Base-by-base conservation (phyloP, 2,888 invertebrate species). In the Capitulum mitella region DNA sequence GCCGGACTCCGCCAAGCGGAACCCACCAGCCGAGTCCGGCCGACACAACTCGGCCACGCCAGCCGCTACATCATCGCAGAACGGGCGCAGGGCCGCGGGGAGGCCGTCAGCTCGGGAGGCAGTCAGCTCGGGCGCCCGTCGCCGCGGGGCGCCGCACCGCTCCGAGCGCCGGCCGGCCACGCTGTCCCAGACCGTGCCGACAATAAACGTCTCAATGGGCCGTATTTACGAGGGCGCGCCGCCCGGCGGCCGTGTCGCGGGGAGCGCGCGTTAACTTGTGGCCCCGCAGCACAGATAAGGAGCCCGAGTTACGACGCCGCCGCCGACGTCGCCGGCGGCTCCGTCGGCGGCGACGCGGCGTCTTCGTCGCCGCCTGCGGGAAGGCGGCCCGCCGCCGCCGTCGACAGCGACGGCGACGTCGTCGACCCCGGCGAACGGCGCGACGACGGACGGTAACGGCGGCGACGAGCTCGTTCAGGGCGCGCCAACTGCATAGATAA, bases 201-300 rank as follows among this genome's bases (percentile, higher is more conserved):
- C 61, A n/a, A 61, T 61, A 61, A 61, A 61, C 61, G 61, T 61
- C 61, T 16, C 61, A 61, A 61, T 61, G 29, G 22, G 32, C 32
- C 61, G 16, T 61, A 61, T 61, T 61, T 61, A 61, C 61, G 29
- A 32, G n/a, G 12, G 12, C 32, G 32, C 16, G 14, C 32, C 14
- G 14, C 16, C 61, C 61, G 61, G 12, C 61, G 61, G 61, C 14
- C 14, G 32, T 32, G 61, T 32, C 16, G 61, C 61, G 6, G 32
- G 61, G 61, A 29, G 32, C 32, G n/a, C n/a, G 32, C 32, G 32
- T n/a, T 5, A 32, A 16, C 16, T 61, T 61, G 61, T 61, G 61
- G 29, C 61, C n/a, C 29, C 61, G 5, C n/a, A 32, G 61, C 32
- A 12, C 61, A 61, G 61, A 61, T 61, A 61, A n/a, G 14, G 32